Evolutionary conservation across 1,140 invertebrate species (phyloP).

Genomic region (Drosophila navojoa): DNA sequence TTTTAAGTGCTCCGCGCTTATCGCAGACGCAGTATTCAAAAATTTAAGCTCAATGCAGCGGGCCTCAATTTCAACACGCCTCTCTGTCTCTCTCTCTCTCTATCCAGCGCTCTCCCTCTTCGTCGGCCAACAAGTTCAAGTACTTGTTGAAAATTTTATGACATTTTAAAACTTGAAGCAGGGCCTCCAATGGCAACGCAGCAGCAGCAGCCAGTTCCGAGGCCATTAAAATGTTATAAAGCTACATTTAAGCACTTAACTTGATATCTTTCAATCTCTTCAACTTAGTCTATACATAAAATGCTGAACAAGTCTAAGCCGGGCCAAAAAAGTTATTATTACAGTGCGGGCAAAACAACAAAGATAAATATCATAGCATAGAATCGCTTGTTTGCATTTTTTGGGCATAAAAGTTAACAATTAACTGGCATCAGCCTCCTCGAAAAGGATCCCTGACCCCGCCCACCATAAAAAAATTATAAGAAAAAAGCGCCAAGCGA

Average conservation of each 20-base stretch:
- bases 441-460: slow-evolving; percentile 10
- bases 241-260: slow-evolving; percentile 78
- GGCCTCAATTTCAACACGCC: slow-evolving; percentile 14
- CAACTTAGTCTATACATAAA: slow-evolving; percentile 58
- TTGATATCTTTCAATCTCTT: slow-evolving; percentile 73
- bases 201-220: slow-evolving; percentile 22
- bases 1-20: slow-evolving; percentile 78
- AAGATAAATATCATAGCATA: slow-evolving; percentile 29
- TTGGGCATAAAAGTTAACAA: slow-evolving; percentile 59
- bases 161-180: slow-evolving; percentile 71
- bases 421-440: slow-evolving; percentile 47
- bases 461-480: background rate
- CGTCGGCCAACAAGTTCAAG: slow-evolving; percentile 66
- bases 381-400: slow-evolving; percentile 54
- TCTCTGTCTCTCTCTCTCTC: background rate
- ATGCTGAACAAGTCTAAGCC: slow-evolving; percentile 35
- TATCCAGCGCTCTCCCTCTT: background rate
- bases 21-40: slow-evolving; percentile 74
- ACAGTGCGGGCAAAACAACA: slow-evolving; percentile 31
- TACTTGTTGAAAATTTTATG: slow-evolving; percentile 82
- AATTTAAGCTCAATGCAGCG: slow-evolving; percentile 65
- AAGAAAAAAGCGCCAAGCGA: background rate
- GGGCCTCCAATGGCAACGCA: slow-evolving; percentile 27
- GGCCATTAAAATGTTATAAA: slow-evolving; percentile 80
- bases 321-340: slow-evolving; percentile 55